Evolutionary conservation across 35 echinoderm and acorn worm species (phyloP), one percentile per base, ranked within the genome.

Genomic region (Acanthaster planci): DNA sequence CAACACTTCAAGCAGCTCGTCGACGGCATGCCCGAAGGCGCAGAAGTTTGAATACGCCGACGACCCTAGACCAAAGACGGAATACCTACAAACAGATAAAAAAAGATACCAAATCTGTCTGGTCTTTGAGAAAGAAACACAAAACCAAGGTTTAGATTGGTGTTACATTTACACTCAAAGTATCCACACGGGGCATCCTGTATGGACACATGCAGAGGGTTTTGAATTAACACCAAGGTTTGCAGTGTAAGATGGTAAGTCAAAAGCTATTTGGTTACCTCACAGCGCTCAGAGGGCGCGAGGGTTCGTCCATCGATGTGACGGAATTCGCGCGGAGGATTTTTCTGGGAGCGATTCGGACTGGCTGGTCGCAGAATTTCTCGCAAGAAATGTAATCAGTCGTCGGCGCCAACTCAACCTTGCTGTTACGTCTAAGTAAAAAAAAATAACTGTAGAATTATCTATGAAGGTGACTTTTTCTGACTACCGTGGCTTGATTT

Each of bases 11-110:
- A 99, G 78, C 16, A 94, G 52, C 51, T 53, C 76, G 60, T 99
- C 96, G 3, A 99, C 82, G 7, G 88, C 89, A 7, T 87, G 85
- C n/a, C 85, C 96, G 84, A 92, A 99, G 38, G 86, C 96, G 39
- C 82, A 88, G 55, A 89, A 99, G 80, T 99, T 91, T 31, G 96
- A 88, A 50, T 97, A 97, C 16, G 92, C 92, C 8, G 84, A 86
- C 7, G 96, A 99, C n/a, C 96, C 96, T 16, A 99, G 91, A 32
- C 92, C 96, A 38, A 99, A 99, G 3, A 99, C 91, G 1, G 92
- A 78, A 21, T 91, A 99, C 18, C 96, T 99, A 86, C 4, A 47
- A 47, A 6, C 21, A 84, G n/a, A 0, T 2, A 75, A 76, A 44
- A 78, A 90, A 38, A 19, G 17, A 36, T 57, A 57, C 55, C 55